Percentiles rank a stretch among this genome's conserved stretches.
phyloP scores from a whole-genome alignment of 2,113 vertebrate species.

The Acrocephalus arundinaceus region DNA sequence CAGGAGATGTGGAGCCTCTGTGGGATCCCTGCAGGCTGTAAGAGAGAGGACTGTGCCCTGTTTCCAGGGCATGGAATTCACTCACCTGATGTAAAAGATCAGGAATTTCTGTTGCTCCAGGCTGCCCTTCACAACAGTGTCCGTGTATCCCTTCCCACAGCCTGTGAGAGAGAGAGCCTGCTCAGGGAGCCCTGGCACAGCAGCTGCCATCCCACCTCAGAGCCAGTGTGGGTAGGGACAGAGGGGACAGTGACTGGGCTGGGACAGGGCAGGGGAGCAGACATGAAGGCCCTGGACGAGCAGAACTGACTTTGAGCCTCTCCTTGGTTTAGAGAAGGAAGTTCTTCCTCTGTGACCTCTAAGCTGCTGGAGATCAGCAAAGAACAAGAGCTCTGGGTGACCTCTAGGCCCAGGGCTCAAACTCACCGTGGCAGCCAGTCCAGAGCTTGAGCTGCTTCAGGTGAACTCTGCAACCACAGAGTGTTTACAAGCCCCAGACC shows the following conservation, averaged over 20 bases:
- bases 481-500: not conserved
- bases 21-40: not conserved
- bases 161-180: constrained; percentile 65
- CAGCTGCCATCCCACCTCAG: not conserved
- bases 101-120: constrained; percentile 82
- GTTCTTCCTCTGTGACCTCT: not conserved
- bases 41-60: not conserved
- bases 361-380: not conserved
- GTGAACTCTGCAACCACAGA: not conserved
- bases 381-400: not conserved
- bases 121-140: constrained; percentile 84
- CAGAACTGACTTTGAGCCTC: not conserved
- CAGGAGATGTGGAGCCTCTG: not conserved
- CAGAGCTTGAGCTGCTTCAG: not conserved
- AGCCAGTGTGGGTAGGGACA: not conserved
- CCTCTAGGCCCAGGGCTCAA: not conserved
- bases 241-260: not conserved
- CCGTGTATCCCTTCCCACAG: constrained; percentile 81
- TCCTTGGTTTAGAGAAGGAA: not conserved
- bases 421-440: not conserved
- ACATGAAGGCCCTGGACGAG: not conserved
- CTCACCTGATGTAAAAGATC: constrained; percentile 88
- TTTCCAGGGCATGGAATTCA: not conserved
- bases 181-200: not conserved
- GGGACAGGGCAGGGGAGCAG: not conserved